Conservation (phyloP, 2,888 invertebrate genomes). For the Ectropis crepuscularia region DNA sequence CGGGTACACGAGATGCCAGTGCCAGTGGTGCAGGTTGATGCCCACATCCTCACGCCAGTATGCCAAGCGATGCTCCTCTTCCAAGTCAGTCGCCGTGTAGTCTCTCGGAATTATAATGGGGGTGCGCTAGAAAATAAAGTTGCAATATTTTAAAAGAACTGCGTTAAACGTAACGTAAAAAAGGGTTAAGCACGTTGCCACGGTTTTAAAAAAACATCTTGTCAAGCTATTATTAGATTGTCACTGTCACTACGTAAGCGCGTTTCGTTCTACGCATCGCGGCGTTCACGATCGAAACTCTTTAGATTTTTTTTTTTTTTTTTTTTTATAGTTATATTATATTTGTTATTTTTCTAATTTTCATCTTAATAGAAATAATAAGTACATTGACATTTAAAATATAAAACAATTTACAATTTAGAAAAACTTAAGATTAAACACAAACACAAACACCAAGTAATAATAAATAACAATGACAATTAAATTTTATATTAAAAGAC, state of each 20-base stretch:
- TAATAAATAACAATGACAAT: no score
- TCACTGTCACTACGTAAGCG: neutral
- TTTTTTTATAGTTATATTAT: no score
- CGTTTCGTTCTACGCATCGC: conserved; percentile 16
- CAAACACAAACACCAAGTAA: no score
- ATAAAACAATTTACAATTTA: no score
- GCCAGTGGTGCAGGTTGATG: conserved; percentile 92
- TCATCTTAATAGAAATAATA: no score
- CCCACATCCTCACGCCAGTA: conserved; percentile 94
- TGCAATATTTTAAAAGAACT: neutral
- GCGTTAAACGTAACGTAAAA: conserved; percentile 39
- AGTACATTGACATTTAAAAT: no score
- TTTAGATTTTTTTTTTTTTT: no score
- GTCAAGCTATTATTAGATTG: neutral
- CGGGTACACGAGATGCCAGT: conserved; percentile 93
- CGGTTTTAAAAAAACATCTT: neutral
- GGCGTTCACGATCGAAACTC: neutral
- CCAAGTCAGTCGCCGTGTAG: conserved; percentile 91
- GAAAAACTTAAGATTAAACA: no score
- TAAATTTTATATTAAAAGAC: no score
- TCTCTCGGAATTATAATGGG: conserved; percentile 90
- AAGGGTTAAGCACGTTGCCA: no score
- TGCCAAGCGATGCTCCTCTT: conserved; percentile 91
- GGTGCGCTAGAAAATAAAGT: conserved; percentile 67
- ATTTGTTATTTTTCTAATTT: no score